Conservation (phyloP, 2,113 vertebrate species). For the Takifugu bimaculatus region DNA sequence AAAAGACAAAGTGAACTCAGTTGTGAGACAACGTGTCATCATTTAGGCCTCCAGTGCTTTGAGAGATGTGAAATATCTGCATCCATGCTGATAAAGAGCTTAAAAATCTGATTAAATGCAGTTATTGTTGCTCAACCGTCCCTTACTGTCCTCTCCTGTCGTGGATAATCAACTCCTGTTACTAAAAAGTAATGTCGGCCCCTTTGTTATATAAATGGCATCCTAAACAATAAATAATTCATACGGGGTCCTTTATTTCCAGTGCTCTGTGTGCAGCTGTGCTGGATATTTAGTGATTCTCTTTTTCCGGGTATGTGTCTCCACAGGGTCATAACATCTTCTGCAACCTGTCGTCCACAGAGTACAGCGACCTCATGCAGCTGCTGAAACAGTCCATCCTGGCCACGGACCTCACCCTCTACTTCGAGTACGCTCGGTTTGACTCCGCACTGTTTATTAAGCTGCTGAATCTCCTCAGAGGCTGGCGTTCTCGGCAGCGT, state of each 20-base stretch:
- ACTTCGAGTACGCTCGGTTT: slow-evolving; percentile 90
- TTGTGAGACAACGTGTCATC: too few relatives aligned
- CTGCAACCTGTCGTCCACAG: slow-evolving; percentile 94
- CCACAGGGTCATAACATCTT: slow-evolving; percentile 98
- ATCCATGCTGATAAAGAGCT: not conserved
- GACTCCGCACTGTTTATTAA: slow-evolving; percentile 16
- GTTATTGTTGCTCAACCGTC: not conserved
- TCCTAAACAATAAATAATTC: slow-evolving; percentile 2
- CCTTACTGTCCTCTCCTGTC: not conserved
- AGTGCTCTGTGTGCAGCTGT: slow-evolving; percentile 1
- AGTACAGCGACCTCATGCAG: slow-evolving; percentile 98
- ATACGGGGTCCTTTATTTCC: not conserved
- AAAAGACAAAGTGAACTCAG: too few relatives aligned
- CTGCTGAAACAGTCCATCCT: slow-evolving; percentile 97
- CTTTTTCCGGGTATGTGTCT: slow-evolving; percentile 26
- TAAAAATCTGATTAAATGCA: not conserved
- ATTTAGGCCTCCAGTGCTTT: not conserved
- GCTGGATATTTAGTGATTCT: not conserved
- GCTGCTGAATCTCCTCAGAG: slow-evolving; percentile 10
- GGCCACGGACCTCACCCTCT: slow-evolving; percentile 97
- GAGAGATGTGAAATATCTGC: not conserved
- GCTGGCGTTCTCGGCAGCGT: not conserved
- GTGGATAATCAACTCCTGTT: not conserved
- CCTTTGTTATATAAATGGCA: not conserved
- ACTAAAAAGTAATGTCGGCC: not conserved